Conservation (phyloP, 2,888 invertebrate species). For the Perdita meconis region DNA sequence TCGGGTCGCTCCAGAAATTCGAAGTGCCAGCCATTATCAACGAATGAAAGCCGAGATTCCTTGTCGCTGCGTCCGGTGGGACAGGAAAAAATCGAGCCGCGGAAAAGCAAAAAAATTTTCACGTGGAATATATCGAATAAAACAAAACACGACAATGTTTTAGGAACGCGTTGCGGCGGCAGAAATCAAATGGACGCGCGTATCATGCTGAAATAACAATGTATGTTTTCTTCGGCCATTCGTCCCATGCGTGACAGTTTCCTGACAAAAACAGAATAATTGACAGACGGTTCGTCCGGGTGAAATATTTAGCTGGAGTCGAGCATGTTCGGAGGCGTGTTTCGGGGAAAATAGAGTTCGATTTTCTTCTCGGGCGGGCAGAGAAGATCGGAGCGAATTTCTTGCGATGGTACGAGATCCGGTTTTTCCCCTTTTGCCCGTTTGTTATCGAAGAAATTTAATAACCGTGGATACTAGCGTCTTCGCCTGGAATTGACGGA, state of each 20-base stretch:
- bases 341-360: constrained; percentile 33
- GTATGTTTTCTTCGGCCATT: not conserved
- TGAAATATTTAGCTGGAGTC: constrained; percentile 75
- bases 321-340: constrained; percentile 61
- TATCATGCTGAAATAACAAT: not conserved
- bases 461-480: constrained; percentile 46
- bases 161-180: not conserved
- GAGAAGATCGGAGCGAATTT: constrained; percentile 38
- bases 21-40: not conserved
- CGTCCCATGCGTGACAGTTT: not conserved
- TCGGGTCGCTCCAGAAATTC: not conserved
- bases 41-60: not conserved
- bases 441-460: constrained; percentile 63
- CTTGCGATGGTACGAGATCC: constrained; percentile 21
- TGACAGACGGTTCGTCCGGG: constrained; percentile 50
- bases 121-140: not conserved
- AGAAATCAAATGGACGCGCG: not conserved
- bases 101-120: not conserved
- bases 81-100: too few relatives aligned
- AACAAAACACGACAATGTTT: not conserved
- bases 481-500: constrained; percentile 8
- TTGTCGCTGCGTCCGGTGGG: not conserved
- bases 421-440: not conserved
- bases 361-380: constrained; percentile 16
- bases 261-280: constrained; percentile 8